phyloP scores from a whole-genome alignment of 2,113 vertebrate species.

The Psittacula cyanocephala region DNA sequence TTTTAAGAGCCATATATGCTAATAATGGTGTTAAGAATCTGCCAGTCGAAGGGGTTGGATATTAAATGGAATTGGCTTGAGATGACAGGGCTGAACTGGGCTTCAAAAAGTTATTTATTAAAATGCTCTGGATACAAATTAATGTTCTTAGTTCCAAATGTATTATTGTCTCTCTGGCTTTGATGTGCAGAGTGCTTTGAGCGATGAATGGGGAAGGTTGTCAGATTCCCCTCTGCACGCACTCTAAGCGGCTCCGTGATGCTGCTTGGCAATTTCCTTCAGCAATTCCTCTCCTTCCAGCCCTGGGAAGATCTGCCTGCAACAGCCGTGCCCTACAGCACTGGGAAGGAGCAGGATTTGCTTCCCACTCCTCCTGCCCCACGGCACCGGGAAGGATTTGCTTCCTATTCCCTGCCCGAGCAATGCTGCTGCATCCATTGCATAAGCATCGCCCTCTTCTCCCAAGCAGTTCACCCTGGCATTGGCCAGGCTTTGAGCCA shows the following conservation, averaged over 20 bases:
- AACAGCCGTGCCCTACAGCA: not conserved
- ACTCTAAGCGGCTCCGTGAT: not conserved
- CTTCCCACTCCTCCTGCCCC: not conserved
- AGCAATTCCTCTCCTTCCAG: not conserved
- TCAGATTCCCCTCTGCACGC: constrained; percentile 30
- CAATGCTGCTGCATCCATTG: not conserved
- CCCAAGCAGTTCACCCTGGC: not conserved
- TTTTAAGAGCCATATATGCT: constrained; percentile 71
- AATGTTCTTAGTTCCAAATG: constrained; percentile 65
- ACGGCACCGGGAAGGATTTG: not conserved
- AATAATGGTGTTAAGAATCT: constrained; percentile 76
- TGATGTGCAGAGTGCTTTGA: constrained; percentile 70
- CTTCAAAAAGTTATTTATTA: constrained; percentile 62
- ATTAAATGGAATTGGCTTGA: constrained; percentile 74
- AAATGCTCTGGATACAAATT: constrained; percentile 70
- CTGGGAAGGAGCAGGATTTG: not conserved
- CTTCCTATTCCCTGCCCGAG: not conserved
- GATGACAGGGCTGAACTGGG: constrained; percentile 70
- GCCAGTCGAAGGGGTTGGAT: constrained; percentile 70
- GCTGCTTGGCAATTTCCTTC: constrained; percentile 14
- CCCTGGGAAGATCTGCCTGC: not conserved
- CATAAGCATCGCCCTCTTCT: not conserved
- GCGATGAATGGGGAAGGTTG: constrained; percentile 62
- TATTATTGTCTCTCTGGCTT: constrained; percentile 71
- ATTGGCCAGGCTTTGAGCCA: not conserved